phyloP scores from a whole-genome alignment of 2,113 vertebrate species.

The Columbina picui region DNA sequence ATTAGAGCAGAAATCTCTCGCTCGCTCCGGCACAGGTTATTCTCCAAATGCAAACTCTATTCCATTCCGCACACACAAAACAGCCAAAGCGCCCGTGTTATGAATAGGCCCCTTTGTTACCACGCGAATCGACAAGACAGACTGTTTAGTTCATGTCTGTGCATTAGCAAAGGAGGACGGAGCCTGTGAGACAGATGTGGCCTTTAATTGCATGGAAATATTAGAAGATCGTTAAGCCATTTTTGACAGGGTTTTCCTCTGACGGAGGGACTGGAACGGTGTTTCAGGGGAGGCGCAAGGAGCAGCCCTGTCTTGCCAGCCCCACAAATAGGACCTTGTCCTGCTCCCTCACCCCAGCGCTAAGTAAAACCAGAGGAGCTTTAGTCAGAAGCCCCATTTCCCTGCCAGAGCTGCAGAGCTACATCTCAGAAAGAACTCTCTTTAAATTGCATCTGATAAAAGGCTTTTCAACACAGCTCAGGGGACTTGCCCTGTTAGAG shows the following conservation, averaged over 20 bases:
- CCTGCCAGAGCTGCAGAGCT: slow-evolving; percentile 27
- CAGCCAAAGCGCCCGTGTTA: slow-evolving; percentile 62
- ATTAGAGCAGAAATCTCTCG: slow-evolving; percentile 72
- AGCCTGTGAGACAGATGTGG: slow-evolving; percentile 85
- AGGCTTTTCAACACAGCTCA: slow-evolving; percentile 47
- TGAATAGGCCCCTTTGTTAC: slow-evolving; percentile 84
- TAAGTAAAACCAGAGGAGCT: slow-evolving; percentile 36
- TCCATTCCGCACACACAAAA: slow-evolving; percentile 66
- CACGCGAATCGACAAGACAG: slow-evolving; percentile 76
- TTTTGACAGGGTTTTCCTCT: slow-evolving; percentile 79
- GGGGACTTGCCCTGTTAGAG: slow-evolving; percentile 42
- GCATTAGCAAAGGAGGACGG: slow-evolving; percentile 71
- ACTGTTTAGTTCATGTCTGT: slow-evolving; percentile 85
- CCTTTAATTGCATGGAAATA: slow-evolving; percentile 84
- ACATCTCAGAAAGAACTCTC: neutral
- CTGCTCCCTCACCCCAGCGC: neutral
- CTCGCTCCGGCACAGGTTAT: slow-evolving; percentile 75
- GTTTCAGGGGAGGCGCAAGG: neutral
- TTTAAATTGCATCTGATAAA: slow-evolving; percentile 58
- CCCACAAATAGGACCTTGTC: slow-evolving; percentile 53
- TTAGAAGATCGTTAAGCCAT: slow-evolving; percentile 81
- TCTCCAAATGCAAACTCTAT: slow-evolving; percentile 79
- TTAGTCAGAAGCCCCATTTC: slow-evolving; percentile 23
- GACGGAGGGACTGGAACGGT: slow-evolving; percentile 17
- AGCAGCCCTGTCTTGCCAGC: neutral